Evolutionary conservation across 2,113 vertebrate genomes (phyloP).

Genomic region (Orycteropus afer): DNA sequence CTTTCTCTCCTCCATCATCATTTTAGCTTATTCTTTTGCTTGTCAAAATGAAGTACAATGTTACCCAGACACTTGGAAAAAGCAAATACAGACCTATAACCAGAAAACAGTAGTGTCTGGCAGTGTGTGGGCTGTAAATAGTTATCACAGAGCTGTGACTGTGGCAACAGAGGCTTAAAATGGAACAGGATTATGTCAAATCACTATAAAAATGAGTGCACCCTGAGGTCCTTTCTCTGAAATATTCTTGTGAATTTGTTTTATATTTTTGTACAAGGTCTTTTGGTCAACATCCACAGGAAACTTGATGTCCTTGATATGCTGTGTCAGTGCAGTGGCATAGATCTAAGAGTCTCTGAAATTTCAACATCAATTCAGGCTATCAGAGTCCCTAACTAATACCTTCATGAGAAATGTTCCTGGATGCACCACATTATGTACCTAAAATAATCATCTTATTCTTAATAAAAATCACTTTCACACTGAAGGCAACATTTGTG

Average conservation of each 20-base stretch:
- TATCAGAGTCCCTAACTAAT: not conserved
- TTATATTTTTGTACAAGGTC: not conserved
- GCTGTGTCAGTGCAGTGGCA: not conserved
- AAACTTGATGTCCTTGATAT: not conserved
- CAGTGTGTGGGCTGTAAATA: conserved; percentile 20
- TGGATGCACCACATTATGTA: not conserved
- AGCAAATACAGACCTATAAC: conserved; percentile 24
- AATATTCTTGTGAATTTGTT: not conserved
- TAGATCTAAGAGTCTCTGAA: not conserved
- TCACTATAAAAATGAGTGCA: conserved; percentile 17
- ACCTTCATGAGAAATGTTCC: not conserved
- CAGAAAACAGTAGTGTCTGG: conserved; percentile 10
- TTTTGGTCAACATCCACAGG: not conserved
- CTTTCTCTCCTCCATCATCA: not conserved
- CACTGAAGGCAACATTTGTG: not conserved
- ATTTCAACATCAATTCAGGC: not conserved
- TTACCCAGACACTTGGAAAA: conserved; percentile 37
- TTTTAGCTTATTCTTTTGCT: not conserved
- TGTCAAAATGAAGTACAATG: not conserved
- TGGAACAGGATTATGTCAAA: not conserved
- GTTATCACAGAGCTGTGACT: conserved; percentile 48
- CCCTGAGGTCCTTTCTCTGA: not conserved
- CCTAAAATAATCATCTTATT: not conserved
- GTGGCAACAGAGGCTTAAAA: conserved; percentile 27
- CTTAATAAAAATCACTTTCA: conserved; percentile 18